Conservation (phyloP, 2,113 vertebrate genomes). For the Elachura formosa region DNA sequence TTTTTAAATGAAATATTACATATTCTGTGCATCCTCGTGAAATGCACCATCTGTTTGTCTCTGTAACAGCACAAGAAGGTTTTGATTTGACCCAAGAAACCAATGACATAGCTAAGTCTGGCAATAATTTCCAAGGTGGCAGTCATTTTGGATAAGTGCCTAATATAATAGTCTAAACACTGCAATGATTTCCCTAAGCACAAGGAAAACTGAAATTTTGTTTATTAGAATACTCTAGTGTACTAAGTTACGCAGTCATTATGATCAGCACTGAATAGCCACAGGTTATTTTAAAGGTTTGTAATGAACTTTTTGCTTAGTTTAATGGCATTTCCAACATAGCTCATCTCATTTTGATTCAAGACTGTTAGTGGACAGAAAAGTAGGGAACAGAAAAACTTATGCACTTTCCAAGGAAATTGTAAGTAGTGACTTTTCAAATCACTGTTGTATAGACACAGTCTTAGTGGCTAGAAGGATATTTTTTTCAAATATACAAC, state of each 20-base stretch:
- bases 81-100: slow-evolving; percentile 16
- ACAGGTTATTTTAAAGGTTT: not conserved
- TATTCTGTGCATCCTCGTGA: not conserved
- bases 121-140: slow-evolving; percentile 27
- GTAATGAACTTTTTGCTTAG: not conserved
- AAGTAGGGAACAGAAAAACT: not conserved
- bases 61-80: not conserved
- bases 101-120: slow-evolving; percentile 13
- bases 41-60: not conserved
- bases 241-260: not conserved
- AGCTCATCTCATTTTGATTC: not conserved
- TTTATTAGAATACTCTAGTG: not conserved
- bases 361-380: not conserved
- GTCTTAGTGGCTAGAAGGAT: not conserved
- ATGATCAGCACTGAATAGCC: not conserved
- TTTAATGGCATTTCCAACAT: not conserved
- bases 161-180: not conserved
- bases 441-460: not conserved
- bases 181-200: slow-evolving; percentile 6
- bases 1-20: not conserved
- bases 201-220: not conserved
- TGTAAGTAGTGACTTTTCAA: not conserved
- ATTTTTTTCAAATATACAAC: not conserved
- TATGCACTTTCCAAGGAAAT: not conserved
- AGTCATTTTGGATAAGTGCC: slow-evolving; percentile 28